Evolutionary conservation across 1,140 invertebrate genomes (phyloP), one percentile per base, ranked within the genome.

Genomic region (Delia radicum): DNA sequence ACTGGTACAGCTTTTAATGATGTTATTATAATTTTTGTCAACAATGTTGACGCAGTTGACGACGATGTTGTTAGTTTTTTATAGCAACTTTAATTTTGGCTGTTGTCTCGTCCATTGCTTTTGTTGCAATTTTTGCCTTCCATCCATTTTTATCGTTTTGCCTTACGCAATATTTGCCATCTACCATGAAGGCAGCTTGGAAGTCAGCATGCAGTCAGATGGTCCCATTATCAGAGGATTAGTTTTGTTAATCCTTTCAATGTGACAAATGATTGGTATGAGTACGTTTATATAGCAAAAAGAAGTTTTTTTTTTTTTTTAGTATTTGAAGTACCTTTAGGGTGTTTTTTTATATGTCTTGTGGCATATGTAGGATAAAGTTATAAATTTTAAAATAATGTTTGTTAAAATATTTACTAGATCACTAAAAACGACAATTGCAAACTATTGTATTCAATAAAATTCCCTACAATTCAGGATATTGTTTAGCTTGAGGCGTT

Each of bases 231-330:
- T 69, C 65, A 69, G 29, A 69, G 65, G 65, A 69, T 69, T 69
- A 69, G 65, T 69, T 69, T 33, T 69, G 65, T 69, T 69, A 69
- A 69, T 69, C 65, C 65, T 69, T 69, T 69, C 29, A 69, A 69
- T 69, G 65, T 69, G 65, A 69, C 65, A 69, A 69, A 69, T 69
- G 65, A 7, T 33, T 69, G 65, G 48, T 55, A 55, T 21, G 7
- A n/a, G n/a, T n/a, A n/a, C n/a, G n/a, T n/a, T n/a, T n/a, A n/a
- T n/a, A n/a, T n/a, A n/a, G n/a, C n/a, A 27, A 63, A 24, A 63
- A 63, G 24, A 24, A n/a, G n/a, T n/a, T n/a, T n/a, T n/a, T n/a
- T n/a, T n/a, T n/a, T n/a, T n/a, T n/a, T n/a, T n/a, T n/a, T n/a
- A n/a, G n/a, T n/a, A n/a, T n/a, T n/a, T n/a, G n/a, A n/a, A n/a